Percentiles rank a stretch among this genome's conserved stretches.
Conservation (phyloP, 2,888 invertebrate genomes). For the Clusia tigrina region DNA sequence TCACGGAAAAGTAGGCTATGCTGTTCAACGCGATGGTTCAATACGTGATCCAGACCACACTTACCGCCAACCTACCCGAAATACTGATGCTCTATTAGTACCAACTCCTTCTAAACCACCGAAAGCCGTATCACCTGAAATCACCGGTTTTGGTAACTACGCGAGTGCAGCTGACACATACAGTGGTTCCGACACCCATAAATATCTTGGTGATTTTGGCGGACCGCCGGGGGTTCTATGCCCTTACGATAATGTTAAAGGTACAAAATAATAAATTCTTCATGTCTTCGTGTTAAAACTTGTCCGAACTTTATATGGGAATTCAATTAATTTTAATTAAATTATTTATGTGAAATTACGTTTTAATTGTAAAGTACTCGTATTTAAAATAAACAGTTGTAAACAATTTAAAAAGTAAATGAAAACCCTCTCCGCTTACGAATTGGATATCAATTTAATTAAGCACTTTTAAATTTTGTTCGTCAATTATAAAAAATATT, state of each 20-base stretch:
- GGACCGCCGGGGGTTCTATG: slow-evolving; percentile 61
- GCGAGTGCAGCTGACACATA: slow-evolving; percentile 20
- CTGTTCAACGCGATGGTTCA: slow-evolving; percentile 40
- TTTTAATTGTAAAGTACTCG: neutral
- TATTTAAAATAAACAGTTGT: too few relatives aligned
- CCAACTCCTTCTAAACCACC: slow-evolving; percentile 1
- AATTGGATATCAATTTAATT: too few relatives aligned
- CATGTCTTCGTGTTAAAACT: neutral
- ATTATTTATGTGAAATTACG: slow-evolving; percentile 33
- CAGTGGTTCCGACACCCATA: slow-evolving; percentile 25
- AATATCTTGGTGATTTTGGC: slow-evolving; percentile 57
- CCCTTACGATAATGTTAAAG: slow-evolving; percentile 57
- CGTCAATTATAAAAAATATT: too few relatives aligned
- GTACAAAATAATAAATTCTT: slow-evolving; percentile 26
- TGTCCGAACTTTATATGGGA: slow-evolving; percentile 8
- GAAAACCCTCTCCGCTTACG: too few relatives aligned
- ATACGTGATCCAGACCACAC: slow-evolving; percentile 38
- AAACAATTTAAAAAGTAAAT: too few relatives aligned
- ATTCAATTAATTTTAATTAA: slow-evolving; percentile 32
- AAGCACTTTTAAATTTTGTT: too few relatives aligned
- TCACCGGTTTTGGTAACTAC: slow-evolving; percentile 19
- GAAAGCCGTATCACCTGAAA: neutral
- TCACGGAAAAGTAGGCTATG: slow-evolving; percentile 42
- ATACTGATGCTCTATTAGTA: neutral
- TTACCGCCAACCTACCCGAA: slow-evolving; percentile 21